Evolutionary conservation across 2,113 vertebrate genomes (phyloP).

Genomic region (Serinus canaria): DNA sequence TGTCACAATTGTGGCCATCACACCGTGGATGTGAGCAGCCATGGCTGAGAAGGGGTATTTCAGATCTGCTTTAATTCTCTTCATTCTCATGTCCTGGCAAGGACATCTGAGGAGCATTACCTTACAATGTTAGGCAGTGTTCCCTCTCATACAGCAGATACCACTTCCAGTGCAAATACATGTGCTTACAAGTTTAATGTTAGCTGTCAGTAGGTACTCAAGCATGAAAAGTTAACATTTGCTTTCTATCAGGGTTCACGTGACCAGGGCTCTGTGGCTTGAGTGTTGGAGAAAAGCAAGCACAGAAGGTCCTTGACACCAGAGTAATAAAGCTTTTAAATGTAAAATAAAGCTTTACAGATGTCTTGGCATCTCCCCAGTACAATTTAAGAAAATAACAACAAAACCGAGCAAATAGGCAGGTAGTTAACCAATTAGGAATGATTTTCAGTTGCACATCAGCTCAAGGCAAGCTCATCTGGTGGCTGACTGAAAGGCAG

Average conservation of each 20-base stretch:
- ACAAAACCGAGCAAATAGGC: conserved; percentile 13
- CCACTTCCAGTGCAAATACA: conserved; percentile 49
- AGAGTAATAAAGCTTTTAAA: conserved; percentile 35
- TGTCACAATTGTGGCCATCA: conserved; percentile 4
- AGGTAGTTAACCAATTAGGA: conserved; percentile 31
- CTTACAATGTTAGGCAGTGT: conserved; percentile 21
- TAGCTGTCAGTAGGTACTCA: conserved; percentile 66
- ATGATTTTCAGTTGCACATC: neutral
- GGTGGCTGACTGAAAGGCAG: neutral
- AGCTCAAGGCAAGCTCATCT: neutral
- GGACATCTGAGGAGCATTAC: conserved; percentile 27
- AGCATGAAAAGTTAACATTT: conserved; percentile 63
- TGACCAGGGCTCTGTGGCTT: conserved; percentile 40
- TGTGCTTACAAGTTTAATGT: conserved; percentile 43
- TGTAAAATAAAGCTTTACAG: conserved; percentile 47
- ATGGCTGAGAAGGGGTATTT: neutral
- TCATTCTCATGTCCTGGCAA: conserved; percentile 3
- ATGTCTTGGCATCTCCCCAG: conserved; percentile 24
- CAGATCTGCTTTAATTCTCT: neutral
- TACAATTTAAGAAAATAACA: conserved; percentile 7
- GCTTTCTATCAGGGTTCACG: conserved; percentile 56
- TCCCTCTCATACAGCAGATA: conserved; percentile 21
- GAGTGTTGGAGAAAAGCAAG: conserved; percentile 32
- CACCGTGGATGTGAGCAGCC: neutral
- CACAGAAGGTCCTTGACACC: conserved; percentile 26